Conservation (phyloP, 2,888 invertebrate species). For the Athetis lepigone region DNA sequence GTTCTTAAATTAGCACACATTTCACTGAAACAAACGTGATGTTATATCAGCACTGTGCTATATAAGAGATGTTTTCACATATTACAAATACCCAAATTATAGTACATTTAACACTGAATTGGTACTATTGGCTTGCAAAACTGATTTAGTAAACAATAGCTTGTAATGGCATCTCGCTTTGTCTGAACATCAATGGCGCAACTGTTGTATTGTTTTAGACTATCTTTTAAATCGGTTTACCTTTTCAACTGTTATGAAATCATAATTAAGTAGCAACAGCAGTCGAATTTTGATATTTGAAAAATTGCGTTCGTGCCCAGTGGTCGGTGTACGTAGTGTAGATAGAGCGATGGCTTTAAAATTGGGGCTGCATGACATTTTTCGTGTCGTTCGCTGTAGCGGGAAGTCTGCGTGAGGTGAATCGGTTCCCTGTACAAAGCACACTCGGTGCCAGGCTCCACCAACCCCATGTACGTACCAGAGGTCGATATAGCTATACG, state of each 20-base stretch:
- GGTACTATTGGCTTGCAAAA: slow-evolving; percentile 75
- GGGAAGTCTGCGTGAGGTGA: slow-evolving; percentile 80
- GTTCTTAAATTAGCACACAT: slow-evolving; percentile 39
- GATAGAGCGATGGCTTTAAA: slow-evolving; percentile 47
- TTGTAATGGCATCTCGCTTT: slow-evolving; percentile 81
- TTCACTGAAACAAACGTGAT: slow-evolving; percentile 13
- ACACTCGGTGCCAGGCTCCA: slow-evolving; percentile 86
- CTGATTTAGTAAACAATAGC: slow-evolving; percentile 84
- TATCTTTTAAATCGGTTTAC: slow-evolving; percentile 72
- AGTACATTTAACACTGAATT: slow-evolving; percentile 74
- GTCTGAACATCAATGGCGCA: slow-evolving; percentile 82
- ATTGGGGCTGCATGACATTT: slow-evolving; percentile 70
- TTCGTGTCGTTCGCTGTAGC: slow-evolving; percentile 74
- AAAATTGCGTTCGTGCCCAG: slow-evolving; percentile 8
- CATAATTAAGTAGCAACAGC: slow-evolving; percentile 35
- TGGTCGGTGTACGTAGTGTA: slow-evolving; percentile 4
- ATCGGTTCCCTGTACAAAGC: slow-evolving; percentile 75
- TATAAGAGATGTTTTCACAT: slow-evolving; percentile 21
- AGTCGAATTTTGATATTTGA: slow-evolving; percentile 18
- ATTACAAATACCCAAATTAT: slow-evolving; percentile 59
- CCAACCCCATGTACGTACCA: slow-evolving; percentile 73
- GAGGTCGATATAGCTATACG: slow-evolving; percentile 75
- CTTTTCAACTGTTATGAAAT: slow-evolving; percentile 67
- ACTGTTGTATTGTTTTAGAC: slow-evolving; percentile 80
- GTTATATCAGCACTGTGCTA: slow-evolving; percentile 5